Base-by-base conservation (phyloP, 2,888 invertebrate species). In the Lasioglossum morio region DNA sequence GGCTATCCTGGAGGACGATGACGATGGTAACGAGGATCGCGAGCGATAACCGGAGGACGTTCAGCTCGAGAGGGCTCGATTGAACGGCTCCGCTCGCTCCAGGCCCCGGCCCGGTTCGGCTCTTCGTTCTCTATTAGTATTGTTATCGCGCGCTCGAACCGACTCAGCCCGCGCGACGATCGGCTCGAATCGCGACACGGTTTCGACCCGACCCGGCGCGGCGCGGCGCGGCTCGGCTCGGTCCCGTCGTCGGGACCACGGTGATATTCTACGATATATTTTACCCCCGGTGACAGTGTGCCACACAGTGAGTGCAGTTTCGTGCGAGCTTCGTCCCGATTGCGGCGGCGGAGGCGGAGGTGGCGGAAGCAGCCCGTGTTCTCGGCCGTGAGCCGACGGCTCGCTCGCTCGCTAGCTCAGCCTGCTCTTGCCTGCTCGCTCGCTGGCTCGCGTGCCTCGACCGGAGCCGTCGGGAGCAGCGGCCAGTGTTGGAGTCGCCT, bases 41-140 rank as follows among this genome's bases (percentile, higher is more conserved):
- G 86, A 77, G 63, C 75, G 82, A 77, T 81, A 87, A 75, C 74
- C 82, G 69, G 84, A 85, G 78, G 86, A 90, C 82, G 84, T 84
- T 57, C 72, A 87, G 79, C 74, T 89, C 91, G 48, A 87, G 90
- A 37, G 90, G 90, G 14, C 87, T 95, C 95, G 88, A 95, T 96
- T 53, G 96, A 96, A 94, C 96, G 95, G 19, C 70, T 66, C 30
- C 93, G 96, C 96, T 63, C 95, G 95, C 83, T 72, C 79, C 95
- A 84, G 37, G n/a, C n/a, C 23, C 43, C 66, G 63, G 63, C 63
- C 27, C 27, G 66, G 66, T 34, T 19, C 69, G 69, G 23, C 69
- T 23, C 34, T 16, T 63, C 63, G 27, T 60, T 60, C 60, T 27
- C 10, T n/a, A 53, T 53, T 53, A n/a, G 53, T 53, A 53, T 53